Percentiles rank a stretch among this genome's conserved stretches.
Conservation (phyloP, 2,113 vertebrate genomes). For the Sylvia atricapilla region DNA sequence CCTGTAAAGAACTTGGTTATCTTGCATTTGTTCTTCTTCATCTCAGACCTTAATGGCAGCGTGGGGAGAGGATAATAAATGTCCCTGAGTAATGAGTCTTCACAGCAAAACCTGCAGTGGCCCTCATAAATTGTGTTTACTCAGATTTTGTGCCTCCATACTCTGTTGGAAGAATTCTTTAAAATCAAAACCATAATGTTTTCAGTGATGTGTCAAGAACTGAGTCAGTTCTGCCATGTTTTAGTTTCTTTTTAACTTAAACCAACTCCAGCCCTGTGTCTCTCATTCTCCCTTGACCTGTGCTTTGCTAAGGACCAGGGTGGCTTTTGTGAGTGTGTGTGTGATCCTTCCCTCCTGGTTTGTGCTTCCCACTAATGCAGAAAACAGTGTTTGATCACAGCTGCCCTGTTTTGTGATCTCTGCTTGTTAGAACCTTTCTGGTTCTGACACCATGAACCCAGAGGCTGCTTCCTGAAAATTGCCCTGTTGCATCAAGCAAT, state of each 20-base stretch:
- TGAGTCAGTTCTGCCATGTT: background rate
- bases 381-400: background rate
- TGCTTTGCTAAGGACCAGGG: background rate
- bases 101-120: background rate
- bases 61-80: background rate
- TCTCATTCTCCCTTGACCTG: background rate
- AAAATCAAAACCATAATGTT: background rate
- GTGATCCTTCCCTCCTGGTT: background rate
- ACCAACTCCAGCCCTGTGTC: background rate
- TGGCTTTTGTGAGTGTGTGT: background rate
- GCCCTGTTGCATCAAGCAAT: background rate
- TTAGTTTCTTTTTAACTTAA: background rate
- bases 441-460: background rate
- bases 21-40: background rate
- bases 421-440: background rate
- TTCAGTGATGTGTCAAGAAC: background rate
- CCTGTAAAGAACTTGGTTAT: background rate
- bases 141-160: background rate
- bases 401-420: background rate
- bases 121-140: conserved; percentile 2
- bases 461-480: background rate
- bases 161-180: background rate
- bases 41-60: background rate
- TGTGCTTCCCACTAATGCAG: background rate
- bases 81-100: background rate